Percentiles rank a stretch among this genome's conserved stretches.
phyloP scores from a whole-genome alignment of 2,888 invertebrate genomes.

The Nomada fabriciana region DNA sequence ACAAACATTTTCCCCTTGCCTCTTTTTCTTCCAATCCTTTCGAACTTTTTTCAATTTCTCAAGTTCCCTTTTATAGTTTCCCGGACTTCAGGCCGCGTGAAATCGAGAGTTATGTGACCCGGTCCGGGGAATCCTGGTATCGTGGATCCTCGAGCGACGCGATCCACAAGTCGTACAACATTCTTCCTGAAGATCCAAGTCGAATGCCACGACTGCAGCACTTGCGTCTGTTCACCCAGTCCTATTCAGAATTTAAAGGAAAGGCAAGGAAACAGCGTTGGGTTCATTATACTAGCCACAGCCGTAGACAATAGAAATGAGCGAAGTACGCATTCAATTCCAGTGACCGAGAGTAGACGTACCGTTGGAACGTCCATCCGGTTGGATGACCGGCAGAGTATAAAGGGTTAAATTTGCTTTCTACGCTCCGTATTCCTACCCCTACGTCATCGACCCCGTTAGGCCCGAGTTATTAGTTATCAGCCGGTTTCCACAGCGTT shows the following conservation, averaged over 20 bases:
- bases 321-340: slow-evolving; percentile 13
- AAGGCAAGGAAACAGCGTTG: slow-evolving; percentile 1
- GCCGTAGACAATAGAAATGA: slow-evolving; percentile 34
- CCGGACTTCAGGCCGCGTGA: too few relatives aligned
- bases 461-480: slow-evolving; percentile 59
- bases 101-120: too few relatives aligned
- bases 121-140: too few relatives aligned
- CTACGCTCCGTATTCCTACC: slow-evolving; percentile 1
- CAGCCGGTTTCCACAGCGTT: slow-evolving; percentile 55
- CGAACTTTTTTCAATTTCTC: too few relatives aligned
- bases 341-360: slow-evolving; percentile 31
- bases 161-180: too few relatives aligned
- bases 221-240: not conserved
- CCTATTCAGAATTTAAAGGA: slow-evolving; percentile 24
- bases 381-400: not conserved
- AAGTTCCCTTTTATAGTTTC: too few relatives aligned
- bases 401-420: slow-evolving; percentile 51
- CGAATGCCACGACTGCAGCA: too few relatives aligned
- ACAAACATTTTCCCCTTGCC: too few relatives aligned
- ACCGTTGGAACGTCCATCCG: slow-evolving; percentile 5
- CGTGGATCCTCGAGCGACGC: too few relatives aligned
- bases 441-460: slow-evolving; percentile 37
- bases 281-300: not conserved
- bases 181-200: too few relatives aligned
- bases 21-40: too few relatives aligned